Evolutionary conservation across 92 coral and sea anemone species (phyloP), one percentile per base, ranked within the genome.

Genomic region (Porites cylindrica): DNA sequence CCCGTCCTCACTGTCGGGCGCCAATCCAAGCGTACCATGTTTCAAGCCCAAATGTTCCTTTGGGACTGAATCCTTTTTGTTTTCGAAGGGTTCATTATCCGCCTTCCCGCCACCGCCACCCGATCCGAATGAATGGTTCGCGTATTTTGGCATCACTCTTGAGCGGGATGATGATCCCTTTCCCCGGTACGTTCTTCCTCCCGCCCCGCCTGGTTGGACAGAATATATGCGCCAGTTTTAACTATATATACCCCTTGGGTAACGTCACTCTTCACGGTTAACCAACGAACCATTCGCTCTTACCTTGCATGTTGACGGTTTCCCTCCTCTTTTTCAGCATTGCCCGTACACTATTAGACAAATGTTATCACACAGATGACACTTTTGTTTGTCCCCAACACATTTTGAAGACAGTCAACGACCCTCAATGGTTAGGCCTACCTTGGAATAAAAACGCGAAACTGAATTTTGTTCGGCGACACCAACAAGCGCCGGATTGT

Each of bases 351-450:
- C 23, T 21, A 21, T 21, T 21, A 21, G 23, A 21, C 23, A 21
- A 21, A 21, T 21, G 23, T 21, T 21, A 21, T 21, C 23, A 21
- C 23, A 21, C 23, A 21, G 23, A 21, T 21, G 23, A 21, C 10
- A 64, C 77, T 1, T 38, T 81, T 51, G 51, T 92, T 6, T 92
- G 86, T 7, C 92, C 90, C 23, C 61, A 20, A 10, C 64, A 85
- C 72, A 64, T 89, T 2, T 20, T 92, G 29, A 54, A 85, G 6
- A 13, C 29, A 5, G 82, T 88, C 16, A 74, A 73, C 19, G 79
- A 88, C 43, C 58, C 58, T 20, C 16, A 62, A 14, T 92, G 95
- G 95, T 75, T 92, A 50, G 94, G 92, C 0, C 60, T 73, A 9
- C 87, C 87, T 13, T 91, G 94, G 92, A 79, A 66, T 10, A 78